Conservation (phyloP, 2,888 invertebrate species). For the Petrolisthes manimaculis region DNA sequence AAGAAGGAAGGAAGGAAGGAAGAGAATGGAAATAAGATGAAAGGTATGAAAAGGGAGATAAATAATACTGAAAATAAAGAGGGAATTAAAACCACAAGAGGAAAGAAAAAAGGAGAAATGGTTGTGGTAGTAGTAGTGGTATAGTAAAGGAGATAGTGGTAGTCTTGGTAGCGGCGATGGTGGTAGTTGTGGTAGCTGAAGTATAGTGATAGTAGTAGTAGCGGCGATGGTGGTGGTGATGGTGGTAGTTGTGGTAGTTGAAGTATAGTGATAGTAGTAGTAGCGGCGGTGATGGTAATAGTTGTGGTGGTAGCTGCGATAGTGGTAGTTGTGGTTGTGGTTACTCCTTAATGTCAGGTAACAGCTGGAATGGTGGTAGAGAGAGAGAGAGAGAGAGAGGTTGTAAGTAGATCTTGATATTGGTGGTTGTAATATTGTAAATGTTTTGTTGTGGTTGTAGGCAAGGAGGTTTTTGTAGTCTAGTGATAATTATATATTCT, state of each 20-base stretch:
- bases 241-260: not conserved
- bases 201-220: slow-evolving; percentile 10
- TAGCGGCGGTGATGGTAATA: not conserved
- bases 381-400: no score
- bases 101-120: not conserved
- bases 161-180: not conserved
- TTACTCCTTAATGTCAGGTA: not conserved
- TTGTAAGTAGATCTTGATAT: no score
- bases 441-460: no score
- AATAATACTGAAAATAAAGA: not conserved
- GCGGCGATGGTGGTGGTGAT: not conserved
- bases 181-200: not conserved
- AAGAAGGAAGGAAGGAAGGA: not conserved
- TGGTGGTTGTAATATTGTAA: no score
- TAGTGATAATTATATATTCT: no score
- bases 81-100: not conserved
- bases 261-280: not conserved
- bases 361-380: not conserved
- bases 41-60: not conserved
- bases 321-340: not conserved
- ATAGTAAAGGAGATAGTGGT: not conserved
- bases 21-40: not conserved
- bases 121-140: not conserved
- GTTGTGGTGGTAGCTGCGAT: not conserved
- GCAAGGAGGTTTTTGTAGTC: no score